Percentiles rank a stretch among this genome's conserved stretches.
These are phyloP conservation scores for Limnephilus lunatus DNA, from an alignment of 2,888 invertebrate species.

Conservation along the genomic window DNA sequence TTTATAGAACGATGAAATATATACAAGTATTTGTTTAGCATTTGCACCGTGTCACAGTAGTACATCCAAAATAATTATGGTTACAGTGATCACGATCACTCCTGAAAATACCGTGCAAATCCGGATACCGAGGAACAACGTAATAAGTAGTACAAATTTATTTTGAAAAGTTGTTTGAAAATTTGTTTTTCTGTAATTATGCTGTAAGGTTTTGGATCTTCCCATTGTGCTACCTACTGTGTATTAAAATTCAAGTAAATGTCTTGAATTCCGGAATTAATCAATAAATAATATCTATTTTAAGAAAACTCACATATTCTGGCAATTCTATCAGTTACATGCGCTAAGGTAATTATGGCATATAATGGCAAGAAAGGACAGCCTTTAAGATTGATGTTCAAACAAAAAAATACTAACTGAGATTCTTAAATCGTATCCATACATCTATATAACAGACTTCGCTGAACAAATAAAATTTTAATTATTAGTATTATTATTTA, in stretches of 20 bases:
- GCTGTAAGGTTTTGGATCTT: not conserved
- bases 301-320: too few species aligned
- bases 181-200: not conserved
- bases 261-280: not conserved
- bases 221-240: not conserved
- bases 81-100: not conserved
- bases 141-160: not conserved
- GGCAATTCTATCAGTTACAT: too few species aligned
- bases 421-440: too few species aligned
- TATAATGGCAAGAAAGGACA: too few species aligned
- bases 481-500: too few species aligned
- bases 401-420: too few species aligned
- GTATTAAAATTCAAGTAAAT: not conserved
- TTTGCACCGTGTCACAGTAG: not conserved
- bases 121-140: not conserved
- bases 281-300: not conserved
- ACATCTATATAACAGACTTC: too few species aligned
- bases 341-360: too few species aligned
- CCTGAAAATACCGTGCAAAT: not conserved
- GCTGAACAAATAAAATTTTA: not conserved
- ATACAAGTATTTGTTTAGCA: not conserved
- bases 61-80: not conserved
- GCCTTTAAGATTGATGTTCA: too few species aligned
- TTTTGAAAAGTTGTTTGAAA: not conserved
- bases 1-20: not conserved